Conservation (phyloP, 2,888 invertebrate species). For the Pegoplata infirma region DNA sequence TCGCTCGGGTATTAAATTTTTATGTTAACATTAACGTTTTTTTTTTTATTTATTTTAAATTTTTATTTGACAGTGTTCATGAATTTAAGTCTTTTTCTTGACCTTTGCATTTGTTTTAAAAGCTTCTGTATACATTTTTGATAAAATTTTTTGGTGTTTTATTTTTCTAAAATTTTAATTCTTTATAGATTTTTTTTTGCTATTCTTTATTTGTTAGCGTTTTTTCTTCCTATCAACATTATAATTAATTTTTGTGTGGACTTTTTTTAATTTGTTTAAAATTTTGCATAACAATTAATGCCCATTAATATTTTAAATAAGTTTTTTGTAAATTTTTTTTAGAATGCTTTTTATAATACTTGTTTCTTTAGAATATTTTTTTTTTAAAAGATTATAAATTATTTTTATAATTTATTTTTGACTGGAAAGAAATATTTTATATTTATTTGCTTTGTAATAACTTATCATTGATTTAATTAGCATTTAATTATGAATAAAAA, state of each 20-base stretch:
- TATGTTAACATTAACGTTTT: not conserved
- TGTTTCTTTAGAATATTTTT: not conserved
- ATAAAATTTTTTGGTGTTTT: not conserved
- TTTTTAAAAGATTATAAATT: slow-evolving; percentile 22
- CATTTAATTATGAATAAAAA: too few species aligned
- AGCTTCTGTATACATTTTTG: not conserved
- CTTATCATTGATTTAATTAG: too few species aligned
- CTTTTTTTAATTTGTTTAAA: not conserved
- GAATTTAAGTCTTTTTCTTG: not conserved
- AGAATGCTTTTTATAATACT: not conserved
- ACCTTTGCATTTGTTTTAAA: not conserved
- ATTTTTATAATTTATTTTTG: not conserved
- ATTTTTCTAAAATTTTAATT: not conserved
- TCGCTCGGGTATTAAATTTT: not conserved
- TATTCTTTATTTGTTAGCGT: not conserved
- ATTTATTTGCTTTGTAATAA: too few species aligned
- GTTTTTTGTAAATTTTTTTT: not conserved
- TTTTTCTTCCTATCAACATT: not conserved
- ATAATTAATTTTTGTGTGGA: not conserved
- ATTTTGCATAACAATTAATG: slow-evolving; percentile 7
- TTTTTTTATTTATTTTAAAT: too few species aligned
- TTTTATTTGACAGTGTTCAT: not conserved
- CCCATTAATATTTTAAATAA: slow-evolving; percentile 11
- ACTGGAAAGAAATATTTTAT: not conserved
- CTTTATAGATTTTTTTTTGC: not conserved